Evolutionary conservation across 2,113 vertebrate species (phyloP), one percentile per base, ranked within the genome.

Genomic region (Sarotherodon lohbergeri): DNA sequence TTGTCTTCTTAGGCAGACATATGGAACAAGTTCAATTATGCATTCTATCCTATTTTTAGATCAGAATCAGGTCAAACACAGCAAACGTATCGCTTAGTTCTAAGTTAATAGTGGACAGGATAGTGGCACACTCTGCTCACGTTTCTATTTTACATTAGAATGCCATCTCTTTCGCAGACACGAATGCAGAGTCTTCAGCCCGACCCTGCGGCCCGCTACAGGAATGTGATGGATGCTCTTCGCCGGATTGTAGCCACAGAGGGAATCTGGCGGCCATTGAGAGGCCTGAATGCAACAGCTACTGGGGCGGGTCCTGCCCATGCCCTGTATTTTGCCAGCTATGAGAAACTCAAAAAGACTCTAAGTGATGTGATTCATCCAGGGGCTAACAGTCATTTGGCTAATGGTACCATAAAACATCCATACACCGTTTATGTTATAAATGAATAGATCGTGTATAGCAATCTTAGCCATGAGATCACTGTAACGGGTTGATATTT

Each of bases 351-450:
- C 95, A 99, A 99, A 98, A 98, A 98, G 97, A 98, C 97, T 96
- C 94, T 99, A 96, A 97, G 98, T 95, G 98, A 99, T 95, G 94
- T 97, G 94, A 98, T 99, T 97, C 98, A 98, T 94, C 98, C 98
- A 87, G 99, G 98, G 97, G 98, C 98, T 95, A 99, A 99, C 98
- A 99, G 98, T 96, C 98, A 99, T 98, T 97, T 99, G 96, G 98
- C 98, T 96, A 99, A 99, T 96, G 99, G 99, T 99, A 99, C 92
- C 94, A 90, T 24, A 91, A 92, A 92, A 88, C 81, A 86, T 57
- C n/a, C 88, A 84, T 48, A 79, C 61, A 91, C 81, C 73, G 55
- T 11, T 68, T 79, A 16, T 56, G 16, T 43, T 12, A 13, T 76
- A 43, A 52, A 87, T 59, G 55, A 61, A 41, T 71, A 81, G 13